Evolutionary conservation across 2,113 vertebrate species (phyloP), one percentile per base, ranked within the genome.

Genomic region (Paramormyrops kingsleyae): DNA sequence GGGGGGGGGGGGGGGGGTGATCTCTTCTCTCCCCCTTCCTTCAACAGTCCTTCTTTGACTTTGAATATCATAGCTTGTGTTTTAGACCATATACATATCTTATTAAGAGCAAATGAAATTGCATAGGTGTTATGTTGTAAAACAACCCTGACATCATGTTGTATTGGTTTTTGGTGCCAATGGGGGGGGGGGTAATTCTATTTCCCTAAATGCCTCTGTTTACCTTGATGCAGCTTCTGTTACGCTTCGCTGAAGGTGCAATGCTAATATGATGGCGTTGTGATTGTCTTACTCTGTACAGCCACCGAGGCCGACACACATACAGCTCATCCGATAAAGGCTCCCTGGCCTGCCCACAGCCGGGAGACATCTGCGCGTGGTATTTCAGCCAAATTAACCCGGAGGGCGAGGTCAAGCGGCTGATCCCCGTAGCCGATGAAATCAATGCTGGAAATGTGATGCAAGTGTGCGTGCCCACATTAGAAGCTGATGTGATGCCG

Each of bases 361-460:
- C 46, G 2, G 17, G 59, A 88, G 89, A 90, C 92, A 90, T 90
- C 87, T 93, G 91, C 83, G 52, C 27, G 27, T 19, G 50, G 74
- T 83, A 87, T 87, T 90, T 91, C 84, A 88, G 56, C 39, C 27
- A 83, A 90, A 91, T 90, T 90, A 83, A 90, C 90, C 89, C 91
- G 83, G 90, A 90, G 90, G 93, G 91, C 8, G 50, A 89, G 91
- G 93, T 95, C 91, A 92, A 91, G 92, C 92, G 88, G 91, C 92
- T 95, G 94, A 95, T 95, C 94, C 91, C 92, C 90, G 94, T 91
- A 92, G 89, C 50, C 91, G 88, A 89, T 94, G 92, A 94, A 94
- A 95, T 91, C 89, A 88, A 94, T 89, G 91, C 93, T 92, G 90
- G 87, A 94, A 95, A 95, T 90, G 89, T 93, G 94, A 94, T 90